Base-by-base conservation (phyloP, 2,888 invertebrate genomes). In the Brachyptera putata region DNA sequence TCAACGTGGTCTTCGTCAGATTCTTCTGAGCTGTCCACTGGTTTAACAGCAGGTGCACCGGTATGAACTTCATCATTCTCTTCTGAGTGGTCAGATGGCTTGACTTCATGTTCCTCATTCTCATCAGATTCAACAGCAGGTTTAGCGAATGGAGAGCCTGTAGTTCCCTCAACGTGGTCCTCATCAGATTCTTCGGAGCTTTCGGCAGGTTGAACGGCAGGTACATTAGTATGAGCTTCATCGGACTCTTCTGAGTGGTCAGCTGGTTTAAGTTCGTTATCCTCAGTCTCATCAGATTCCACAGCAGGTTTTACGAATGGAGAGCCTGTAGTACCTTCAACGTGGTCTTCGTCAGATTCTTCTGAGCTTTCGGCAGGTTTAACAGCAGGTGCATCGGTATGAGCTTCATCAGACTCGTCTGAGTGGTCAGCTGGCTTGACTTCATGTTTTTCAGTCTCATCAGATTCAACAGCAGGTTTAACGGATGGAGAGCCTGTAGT, bases 361-460 rank as follows among this genome's bases (percentile, higher is more conserved):
- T 57, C 60, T 16, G 14, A 37, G 41, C 21, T 36, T 41, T 39
- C 56, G 37, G 14, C 34, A 18, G 63, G 48, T 49, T 41, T 41
- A 16, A 41, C 41, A 41, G 41, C 21, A 18, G 41, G 41, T 41
- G 41, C 41, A 7, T 21, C 41, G 18, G 41, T 41, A 4, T 39
- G 65, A 22, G 62, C 59, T 39, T 70, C 76, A 64, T 41, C 21
- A 18, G 48, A 60, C 30, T 46, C 58, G 21, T 50, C 34, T 14
- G 36, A 21, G 56, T 62, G 57, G 37, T 55, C 57, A 21, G 59
- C 65, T 25, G 55, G 24, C 34, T 58, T 7, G 43, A n/a, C 11
- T 56, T 18, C n/a, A n/a, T n/a, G n/a, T 24, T 66, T 58, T 39
- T 22, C 60, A n/a, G 64, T 43, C 37, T 67, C 67, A 30, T 64